These are phyloP conservation scores for Eufriesea mexicana DNA, from an alignment of 1,140 invertebrate genomes.

Conservation along the genomic window DNA sequence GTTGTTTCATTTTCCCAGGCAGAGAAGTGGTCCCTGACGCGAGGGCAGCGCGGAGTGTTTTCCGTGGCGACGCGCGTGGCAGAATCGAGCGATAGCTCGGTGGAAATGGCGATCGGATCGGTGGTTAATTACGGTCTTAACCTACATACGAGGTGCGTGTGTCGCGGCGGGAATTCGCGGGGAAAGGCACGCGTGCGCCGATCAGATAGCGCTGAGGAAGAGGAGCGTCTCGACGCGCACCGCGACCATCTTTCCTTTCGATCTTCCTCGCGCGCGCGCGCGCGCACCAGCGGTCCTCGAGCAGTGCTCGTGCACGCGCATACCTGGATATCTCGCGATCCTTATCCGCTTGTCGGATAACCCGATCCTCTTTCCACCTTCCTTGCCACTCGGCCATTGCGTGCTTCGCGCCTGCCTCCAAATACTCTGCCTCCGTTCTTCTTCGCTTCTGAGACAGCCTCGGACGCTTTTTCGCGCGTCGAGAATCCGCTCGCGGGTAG, in stretches of 20 bases:
- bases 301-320: neutral
- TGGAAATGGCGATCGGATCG: constrained; percentile 60
- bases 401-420: constrained; percentile 31
- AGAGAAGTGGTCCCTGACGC: constrained; percentile 16
- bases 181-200: constrained; percentile 54
- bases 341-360: constrained; percentile 53
- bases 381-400: constrained; percentile 27
- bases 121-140: constrained; percentile 63
- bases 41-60: neutral
- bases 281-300: neutral
- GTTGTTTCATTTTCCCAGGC: constrained; percentile 57
- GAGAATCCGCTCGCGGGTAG: too few species aligned
- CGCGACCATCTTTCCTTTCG: constrained; percentile 28
- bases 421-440: neutral
- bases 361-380: constrained; percentile 54
- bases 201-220: constrained; percentile 40
- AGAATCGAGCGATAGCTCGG: constrained; percentile 33
- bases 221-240: neutral
- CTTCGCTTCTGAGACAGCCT: too few species aligned
- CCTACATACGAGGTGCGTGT: constrained; percentile 51
- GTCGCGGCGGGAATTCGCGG: constrained; percentile 35
- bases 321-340: constrained; percentile 50
- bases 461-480: too few species aligned
- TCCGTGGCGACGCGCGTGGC: constrained; percentile 33
- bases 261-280: constrained; percentile 17